Percentiles rank a stretch among this genome's conserved stretches.
These are phyloP conservation scores for Enteromius anoplus DNA, from an alignment of 2,797 vertebrate species.

Conservation along the genomic window DNA sequence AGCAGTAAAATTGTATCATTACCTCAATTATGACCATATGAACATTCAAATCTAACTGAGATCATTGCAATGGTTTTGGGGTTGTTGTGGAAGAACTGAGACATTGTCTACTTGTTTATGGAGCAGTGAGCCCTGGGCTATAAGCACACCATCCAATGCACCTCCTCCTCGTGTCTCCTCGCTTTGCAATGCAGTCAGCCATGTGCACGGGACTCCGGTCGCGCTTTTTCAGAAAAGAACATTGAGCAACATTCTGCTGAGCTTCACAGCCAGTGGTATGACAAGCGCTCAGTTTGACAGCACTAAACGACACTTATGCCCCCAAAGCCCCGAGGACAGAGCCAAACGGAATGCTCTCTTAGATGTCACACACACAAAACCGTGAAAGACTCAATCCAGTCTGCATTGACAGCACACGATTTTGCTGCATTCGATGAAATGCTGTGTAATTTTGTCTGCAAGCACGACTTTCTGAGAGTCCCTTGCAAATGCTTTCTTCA, in stretches of 20 bases:
- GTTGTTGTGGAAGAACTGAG: background rate
- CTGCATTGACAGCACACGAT: background rate
- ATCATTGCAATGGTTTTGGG: background rate
- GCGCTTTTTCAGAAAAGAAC: constrained; percentile 62
- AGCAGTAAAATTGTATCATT: background rate
- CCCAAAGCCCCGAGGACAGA: constrained; percentile 35
- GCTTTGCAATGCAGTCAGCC: constrained; percentile 65
- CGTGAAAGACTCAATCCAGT: background rate
- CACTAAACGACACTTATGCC: constrained; percentile 43
- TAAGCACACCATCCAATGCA: constrained; percentile 62
- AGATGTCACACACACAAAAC: constrained; percentile 33
- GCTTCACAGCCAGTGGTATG: constrained; percentile 70
- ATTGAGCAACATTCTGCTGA: constrained; percentile 66
- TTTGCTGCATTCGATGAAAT: background rate
- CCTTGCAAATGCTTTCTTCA: background rate
- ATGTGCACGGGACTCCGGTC: constrained; percentile 64
- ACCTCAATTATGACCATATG: background rate
- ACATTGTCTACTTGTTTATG: background rate
- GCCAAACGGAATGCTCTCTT: constrained; percentile 35
- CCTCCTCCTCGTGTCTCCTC: constrained; percentile 23
- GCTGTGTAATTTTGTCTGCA: background rate
- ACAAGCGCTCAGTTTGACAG: constrained; percentile 67
- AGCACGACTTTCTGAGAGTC: background rate
- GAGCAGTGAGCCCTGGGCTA: constrained; percentile 49
- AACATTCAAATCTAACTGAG: background rate